phyloP scores from a whole-genome alignment of 2,797 vertebrate species.

The Molossus alvarezi region DNA sequence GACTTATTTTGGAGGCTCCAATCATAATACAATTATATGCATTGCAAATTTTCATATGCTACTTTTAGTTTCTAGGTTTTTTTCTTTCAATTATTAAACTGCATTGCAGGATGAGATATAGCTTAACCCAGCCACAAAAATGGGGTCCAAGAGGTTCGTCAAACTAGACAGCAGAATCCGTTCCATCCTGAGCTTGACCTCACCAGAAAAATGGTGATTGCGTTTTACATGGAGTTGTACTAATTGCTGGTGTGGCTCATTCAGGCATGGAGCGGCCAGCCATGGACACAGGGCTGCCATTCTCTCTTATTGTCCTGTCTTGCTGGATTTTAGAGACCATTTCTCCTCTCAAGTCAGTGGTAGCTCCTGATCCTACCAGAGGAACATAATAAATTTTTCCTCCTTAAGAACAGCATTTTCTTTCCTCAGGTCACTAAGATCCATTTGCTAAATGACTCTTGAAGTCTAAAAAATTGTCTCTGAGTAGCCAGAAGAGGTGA shows the following conservation, averaged over 20 bases:
- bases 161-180: neutral
- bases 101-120: conserved; percentile 36
- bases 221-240: neutral
- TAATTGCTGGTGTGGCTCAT: conserved; percentile 37
- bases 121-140: conserved; percentile 19
- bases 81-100: conserved; percentile 71
- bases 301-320: conserved; percentile 3
- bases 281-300: conserved; percentile 9
- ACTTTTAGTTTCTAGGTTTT: conserved; percentile 62
- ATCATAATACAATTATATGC: conserved; percentile 72
- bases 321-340: conserved; percentile 63
- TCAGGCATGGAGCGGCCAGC: neutral
- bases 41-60: conserved; percentile 73
- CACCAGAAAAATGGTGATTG: conserved; percentile 24
- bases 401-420: conserved; percentile 74
- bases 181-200: neutral
- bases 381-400: conserved; percentile 64
- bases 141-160: conserved; percentile 38
- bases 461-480: conserved; percentile 72
- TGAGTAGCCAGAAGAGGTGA: conserved; percentile 71
- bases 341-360: conserved; percentile 67
- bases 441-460: conserved; percentile 78
- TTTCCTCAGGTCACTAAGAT: conserved; percentile 68
- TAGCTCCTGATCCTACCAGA: conserved; percentile 58
- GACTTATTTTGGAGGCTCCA: conserved; percentile 78